Base-by-base conservation (phyloP, 2,113 vertebrate genomes). In the Cyprinus carpio region DNA sequence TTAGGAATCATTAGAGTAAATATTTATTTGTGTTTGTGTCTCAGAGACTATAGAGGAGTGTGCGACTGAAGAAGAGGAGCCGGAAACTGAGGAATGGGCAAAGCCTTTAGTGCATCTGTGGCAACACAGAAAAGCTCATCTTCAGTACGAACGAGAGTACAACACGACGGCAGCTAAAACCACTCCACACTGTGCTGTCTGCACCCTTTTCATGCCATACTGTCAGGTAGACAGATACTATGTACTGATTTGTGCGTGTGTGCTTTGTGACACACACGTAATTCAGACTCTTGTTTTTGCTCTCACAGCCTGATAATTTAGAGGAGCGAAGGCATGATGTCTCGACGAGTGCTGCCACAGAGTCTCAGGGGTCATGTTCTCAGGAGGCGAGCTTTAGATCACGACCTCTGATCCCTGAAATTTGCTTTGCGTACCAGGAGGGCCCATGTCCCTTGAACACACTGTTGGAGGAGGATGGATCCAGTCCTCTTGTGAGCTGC, bases 391-490 rank as follows among this genome's bases (percentile, higher is more conserved):
- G 76, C 16, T 83, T 87, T 25, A 92, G 86, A 82, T 92, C 91
- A 56, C 92, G 94, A 88, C 97, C 97, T 85, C 94, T 99, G 88
- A 94, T 99, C 91, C 98, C 97, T 74, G 98, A 99, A 93, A 97
- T 99, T 91, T 99, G 97, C 93, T 99, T 99, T 90, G 96, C 96
- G 79, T 97, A 96, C 92, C 96, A 97, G 34, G 97, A 99, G 90
- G 96, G 96, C 88, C 95, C 96, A 88, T 96, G 93, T 84, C 95
- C 96, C 37, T 95, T 96, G 46, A 98, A 94, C 90, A 95, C 96
- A 67, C 96, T 97, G 62, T 92, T 98, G 74, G 96, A 97, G 93
- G 97, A 97, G 82, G 97, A 99, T 88, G 97, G 97, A 90, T 97
- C 96, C 90, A 99, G 97, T 88, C 94, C 95, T 81, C 95, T 99